Conservation (phyloP, 1,140 invertebrate species). For the Zelostemma sp. region DNA sequence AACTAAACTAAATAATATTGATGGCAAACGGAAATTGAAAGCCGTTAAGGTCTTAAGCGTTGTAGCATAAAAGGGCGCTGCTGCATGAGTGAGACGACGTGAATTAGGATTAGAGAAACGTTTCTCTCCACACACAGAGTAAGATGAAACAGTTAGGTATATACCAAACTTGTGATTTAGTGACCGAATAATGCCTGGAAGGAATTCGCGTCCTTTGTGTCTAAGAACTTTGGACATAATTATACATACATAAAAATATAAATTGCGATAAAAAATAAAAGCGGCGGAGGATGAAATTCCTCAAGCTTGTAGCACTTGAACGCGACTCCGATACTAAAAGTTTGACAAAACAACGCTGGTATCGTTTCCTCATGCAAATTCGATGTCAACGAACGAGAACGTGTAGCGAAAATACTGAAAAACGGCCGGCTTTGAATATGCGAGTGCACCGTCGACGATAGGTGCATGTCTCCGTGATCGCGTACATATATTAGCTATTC, state of each 20-base stretch:
- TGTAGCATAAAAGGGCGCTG: conserved; percentile 59
- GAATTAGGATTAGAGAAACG: conserved; percentile 64
- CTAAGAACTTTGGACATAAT: no score
- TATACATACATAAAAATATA: no score
- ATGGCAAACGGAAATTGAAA: conserved; percentile 72
- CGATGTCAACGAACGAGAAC: conserved; percentile 50
- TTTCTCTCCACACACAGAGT: conserved; percentile 43
- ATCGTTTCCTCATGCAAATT: conserved; percentile 50
- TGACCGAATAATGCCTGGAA: no score
- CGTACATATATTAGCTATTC: conserved; percentile 44
- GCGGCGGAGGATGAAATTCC: conserved; percentile 31
- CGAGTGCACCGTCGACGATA: conserved; percentile 65
- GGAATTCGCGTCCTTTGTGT: no score
- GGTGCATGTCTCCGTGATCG: conserved; percentile 53
- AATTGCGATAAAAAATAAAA: no score
- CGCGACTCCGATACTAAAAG: conserved; percentile 34
- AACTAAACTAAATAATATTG: conserved; percentile 72
- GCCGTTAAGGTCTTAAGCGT: conserved; percentile 66
- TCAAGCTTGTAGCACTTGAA: conserved; percentile 21
- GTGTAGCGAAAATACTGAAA: conserved; percentile 68
- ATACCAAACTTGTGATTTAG: not conserved
- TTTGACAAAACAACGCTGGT: conserved; percentile 46
- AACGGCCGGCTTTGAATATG: conserved; percentile 69
- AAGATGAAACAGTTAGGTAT: conserved; percentile 3
- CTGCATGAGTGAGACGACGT: conserved; percentile 66